phyloP scores from a whole-genome alignment of 2,113 vertebrate genomes.

The Mesembrinibis cayennensis region DNA sequence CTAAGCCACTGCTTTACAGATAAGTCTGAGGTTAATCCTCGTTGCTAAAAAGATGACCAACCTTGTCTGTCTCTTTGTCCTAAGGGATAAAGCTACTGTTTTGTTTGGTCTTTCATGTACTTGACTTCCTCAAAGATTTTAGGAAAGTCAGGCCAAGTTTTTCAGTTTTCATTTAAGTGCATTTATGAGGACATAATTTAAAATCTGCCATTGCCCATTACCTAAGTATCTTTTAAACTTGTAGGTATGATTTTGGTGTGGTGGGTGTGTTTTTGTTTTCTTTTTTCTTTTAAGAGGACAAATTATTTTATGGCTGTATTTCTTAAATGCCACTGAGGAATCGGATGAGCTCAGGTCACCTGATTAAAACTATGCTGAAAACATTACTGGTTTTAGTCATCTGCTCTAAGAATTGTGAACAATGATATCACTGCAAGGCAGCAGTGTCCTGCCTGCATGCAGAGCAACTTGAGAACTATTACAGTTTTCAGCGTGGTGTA shows the following conservation, averaged over 20 bases:
- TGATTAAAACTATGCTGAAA: not conserved
- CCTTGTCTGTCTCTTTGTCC: not conserved
- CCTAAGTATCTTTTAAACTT: not conserved
- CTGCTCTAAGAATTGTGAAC: not conserved
- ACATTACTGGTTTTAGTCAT: not conserved
- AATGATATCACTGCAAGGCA: not conserved
- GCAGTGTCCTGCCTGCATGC: not conserved
- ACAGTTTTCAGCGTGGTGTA: not conserved
- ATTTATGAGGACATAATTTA: not conserved
- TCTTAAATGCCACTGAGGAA: not conserved
- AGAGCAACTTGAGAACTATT: not conserved
- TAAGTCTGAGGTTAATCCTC: not conserved
- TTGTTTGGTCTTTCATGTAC: not conserved
- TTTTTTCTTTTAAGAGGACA: not conserved
- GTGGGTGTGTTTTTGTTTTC: not conserved
- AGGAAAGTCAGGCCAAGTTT: not conserved
- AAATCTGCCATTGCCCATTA: not conserved
- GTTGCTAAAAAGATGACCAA: not conserved
- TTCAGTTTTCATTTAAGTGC: not conserved
- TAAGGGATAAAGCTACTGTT: not conserved
- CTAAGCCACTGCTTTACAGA: not conserved
- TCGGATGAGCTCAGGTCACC: not conserved
- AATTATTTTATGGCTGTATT: not conserved
- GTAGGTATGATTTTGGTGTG: not conserved
- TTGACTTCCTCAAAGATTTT: not conserved